Evolutionary conservation across 2,113 vertebrate species (phyloP).

Genomic region (Prionailurus bengalensis): DNA sequence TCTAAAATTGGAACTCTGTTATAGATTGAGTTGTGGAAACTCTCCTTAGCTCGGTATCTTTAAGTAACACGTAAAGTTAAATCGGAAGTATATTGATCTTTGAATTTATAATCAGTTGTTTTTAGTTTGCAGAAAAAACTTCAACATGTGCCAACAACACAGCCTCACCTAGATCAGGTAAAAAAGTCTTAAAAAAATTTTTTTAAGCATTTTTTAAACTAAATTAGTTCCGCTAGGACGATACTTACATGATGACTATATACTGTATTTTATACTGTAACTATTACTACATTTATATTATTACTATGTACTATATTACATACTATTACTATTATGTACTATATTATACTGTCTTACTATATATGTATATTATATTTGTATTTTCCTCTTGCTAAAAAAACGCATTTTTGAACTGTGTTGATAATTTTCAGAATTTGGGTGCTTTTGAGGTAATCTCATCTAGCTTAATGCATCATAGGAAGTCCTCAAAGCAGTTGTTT

Average conservation of each 20-base stretch:
- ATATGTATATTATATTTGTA: not conserved
- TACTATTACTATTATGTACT: too few relatives aligned
- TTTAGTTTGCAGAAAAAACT: constrained; percentile 94
- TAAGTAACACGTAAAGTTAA: not conserved
- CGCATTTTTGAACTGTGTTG: constrained; percentile 25
- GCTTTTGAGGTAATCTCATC: not conserved
- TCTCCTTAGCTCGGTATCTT: not conserved
- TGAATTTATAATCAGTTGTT: constrained; percentile 69
- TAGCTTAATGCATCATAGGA: not conserved
- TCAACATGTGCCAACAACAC: constrained; percentile 87
- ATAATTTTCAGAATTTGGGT: constrained; percentile 19
- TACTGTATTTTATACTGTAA: too few relatives aligned
- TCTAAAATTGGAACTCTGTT: not conserved
- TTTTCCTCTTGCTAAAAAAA: constrained; percentile 24
- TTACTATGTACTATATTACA: too few relatives aligned
- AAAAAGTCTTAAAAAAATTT: not conserved
- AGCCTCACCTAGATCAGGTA: constrained; percentile 97
- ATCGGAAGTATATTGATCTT: constrained; percentile 9
- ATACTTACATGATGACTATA: not conserved
- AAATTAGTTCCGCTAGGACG: not conserved
- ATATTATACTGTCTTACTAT: too few relatives aligned
- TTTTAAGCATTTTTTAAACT: not conserved
- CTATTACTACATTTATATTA: too few relatives aligned
- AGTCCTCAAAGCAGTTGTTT: not conserved
- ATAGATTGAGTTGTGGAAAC: not conserved